These are phyloP conservation scores for Ariopsis seemanni DNA, from an alignment of 2,113 vertebrate genomes.

Conservation along the genomic window DNA sequence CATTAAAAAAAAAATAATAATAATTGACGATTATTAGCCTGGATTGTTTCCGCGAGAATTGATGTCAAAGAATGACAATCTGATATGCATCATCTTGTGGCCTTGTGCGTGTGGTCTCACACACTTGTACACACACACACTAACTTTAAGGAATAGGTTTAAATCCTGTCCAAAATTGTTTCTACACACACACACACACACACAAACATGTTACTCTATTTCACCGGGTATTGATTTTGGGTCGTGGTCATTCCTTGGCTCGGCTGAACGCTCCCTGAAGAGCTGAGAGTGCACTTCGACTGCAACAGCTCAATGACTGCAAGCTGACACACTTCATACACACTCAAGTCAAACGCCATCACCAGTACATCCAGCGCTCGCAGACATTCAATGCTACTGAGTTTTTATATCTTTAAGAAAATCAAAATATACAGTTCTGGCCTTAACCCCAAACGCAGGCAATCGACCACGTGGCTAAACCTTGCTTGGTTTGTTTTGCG, in stretches of 20 bases:
- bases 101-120: neutral
- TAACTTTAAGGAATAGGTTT: neutral
- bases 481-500: neutral
- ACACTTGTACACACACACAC: neutral
- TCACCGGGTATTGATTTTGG: slow-evolving; percentile 57
- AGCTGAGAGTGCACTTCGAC: slow-evolving; percentile 67
- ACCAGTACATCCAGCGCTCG: neutral
- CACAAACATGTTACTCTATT: slow-evolving; percentile 36
- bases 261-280: slow-evolving; percentile 54
- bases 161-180: neutral
- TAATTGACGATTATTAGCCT: neutral
- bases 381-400: neutral
- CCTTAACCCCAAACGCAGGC: neutral
- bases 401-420: neutral
- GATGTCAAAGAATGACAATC: neutral
- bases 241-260: slow-evolving; percentile 62
- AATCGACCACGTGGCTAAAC: neutral
- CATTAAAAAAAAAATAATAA: neutral
- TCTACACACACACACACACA: slow-evolving; percentile 40
- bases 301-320: slow-evolving; percentile 42
- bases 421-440: neutral
- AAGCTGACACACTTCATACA: slow-evolving; percentile 32
- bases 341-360: neutral
- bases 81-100: neutral
- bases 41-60: neutral